Evolutionary conservation across 1,140 invertebrate species (phyloP), one percentile per base, ranked within the genome.

Genomic region (Asbolus verrucosus): DNA sequence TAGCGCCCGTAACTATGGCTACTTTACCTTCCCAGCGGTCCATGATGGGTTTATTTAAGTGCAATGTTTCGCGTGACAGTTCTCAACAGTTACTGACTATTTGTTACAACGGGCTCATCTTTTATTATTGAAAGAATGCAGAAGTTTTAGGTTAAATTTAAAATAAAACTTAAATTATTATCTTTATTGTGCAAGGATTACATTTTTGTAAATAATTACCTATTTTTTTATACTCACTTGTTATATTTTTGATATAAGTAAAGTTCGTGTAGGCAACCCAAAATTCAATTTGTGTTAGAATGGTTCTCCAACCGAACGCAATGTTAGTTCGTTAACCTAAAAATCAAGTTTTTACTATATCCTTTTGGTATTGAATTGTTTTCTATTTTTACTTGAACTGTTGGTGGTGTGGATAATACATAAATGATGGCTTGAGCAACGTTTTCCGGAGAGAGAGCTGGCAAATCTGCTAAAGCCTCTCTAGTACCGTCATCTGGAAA

Each of bases 1-100:
- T 67, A 24, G 65, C 65, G 5, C 65, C 65, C 5, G 65, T 67
- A 16, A 67, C 65, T 38, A 67, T 19, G 4, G 65, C 65, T 18
- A 67, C 46, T 67, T 67, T 67, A n/a, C 65, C 43, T 2, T 36
- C 30, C 65, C 65, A 67, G 33, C 65, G 46, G 2, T 67, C 65
- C 65, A 67, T 67, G 1, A 38, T 38, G 27, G 27, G 27, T 36
- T 11, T 36, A 36, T 36, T 36, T 2, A 6, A 36, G 6, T 11
- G 11, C 5, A 36, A 6, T 4, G 33, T n/a, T 36, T 36, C 11
- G 33, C 33, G 33, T 36, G 33, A 11, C 5, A 36, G n/a, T 11
- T 36, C 2, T 36, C 5, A 36, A 36, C 33, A 11, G 11, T 4
- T 6, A 36, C 33, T 36, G 33, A 36, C 33, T 36, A n/a, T 0